Base-by-base conservation (phyloP, 1,140 invertebrate species). In the Drosophila guanche region DNA sequence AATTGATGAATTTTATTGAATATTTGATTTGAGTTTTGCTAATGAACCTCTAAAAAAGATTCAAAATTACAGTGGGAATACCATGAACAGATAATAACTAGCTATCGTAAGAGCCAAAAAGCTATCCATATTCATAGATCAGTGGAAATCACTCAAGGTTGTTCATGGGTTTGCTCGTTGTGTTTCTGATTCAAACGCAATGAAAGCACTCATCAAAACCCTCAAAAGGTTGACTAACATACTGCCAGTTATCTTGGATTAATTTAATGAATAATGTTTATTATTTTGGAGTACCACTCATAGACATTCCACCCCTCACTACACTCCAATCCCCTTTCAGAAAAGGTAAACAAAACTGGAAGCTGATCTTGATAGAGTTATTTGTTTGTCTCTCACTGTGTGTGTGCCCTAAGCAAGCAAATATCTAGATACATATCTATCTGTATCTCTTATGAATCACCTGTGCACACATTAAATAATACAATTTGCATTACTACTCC, bases 331-430 rank as follows among this genome's bases (percentile, higher is more conserved):
- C 16, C 16, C 16, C 16, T 20, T 20, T 22, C 4, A 7, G 2
- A 12, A 48, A 68, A 41, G 46, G 65, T 56, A 68, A 68, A 69
- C 66, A 68, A 29, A 48, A 42, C 29, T 55, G 23, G n/a, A 27
- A 71, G 50, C 16, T 40, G 51, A 55, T 69, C 66, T 68, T 25
- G 62, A 48, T 41, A 69, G 40, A 37, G 37, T 16, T 29, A 14
- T 5, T n/a, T 37, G 0, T 47, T 47, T 48, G 33, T 56, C 51
- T 56, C 23, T 65, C 60, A 65, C 48, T 45, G 29, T 16, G 5
- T 33, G 7, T 8, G 7, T 8, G 8, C 29, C 7, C 29, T 48
- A 25, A 5, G 29, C 37, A 48, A 43, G 54, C 16, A 48, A 37
- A 29, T 10, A 33, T 22, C 4, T 16, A 29, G 6, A 10, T 29